These are phyloP conservation scores for Tortrix viridana DNA, from an alignment of 2,888 invertebrate species.

Conservation along the genomic window DNA sequence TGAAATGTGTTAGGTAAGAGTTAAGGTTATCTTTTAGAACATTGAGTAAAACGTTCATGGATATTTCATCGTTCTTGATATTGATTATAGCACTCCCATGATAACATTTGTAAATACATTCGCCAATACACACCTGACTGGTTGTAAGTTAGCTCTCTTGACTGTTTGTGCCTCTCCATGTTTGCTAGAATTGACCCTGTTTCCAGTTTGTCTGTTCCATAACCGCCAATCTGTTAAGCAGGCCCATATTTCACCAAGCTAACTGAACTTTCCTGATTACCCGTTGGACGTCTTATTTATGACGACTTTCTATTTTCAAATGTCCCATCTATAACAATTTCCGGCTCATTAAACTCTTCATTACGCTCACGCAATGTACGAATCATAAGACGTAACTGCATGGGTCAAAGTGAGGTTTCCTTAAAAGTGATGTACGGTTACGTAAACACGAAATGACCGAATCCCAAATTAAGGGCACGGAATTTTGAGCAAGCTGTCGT, in stretches of 20 bases:
- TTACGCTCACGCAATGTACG: conserved; percentile 36
- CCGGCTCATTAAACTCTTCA: conserved; percentile 32
- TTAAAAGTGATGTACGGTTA: conserved; percentile 34
- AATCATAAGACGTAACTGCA: conserved; percentile 31
- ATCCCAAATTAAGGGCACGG: conserved; percentile 11
- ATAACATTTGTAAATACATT: too few species aligned
- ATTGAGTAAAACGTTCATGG: neutral
- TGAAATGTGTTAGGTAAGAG: conserved; percentile 17
- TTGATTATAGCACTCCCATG: too few species aligned
- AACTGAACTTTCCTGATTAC: conserved; percentile 15
- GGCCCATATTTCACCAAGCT: conserved; percentile 1
- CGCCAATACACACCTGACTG: too few species aligned
- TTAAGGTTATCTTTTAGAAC: neutral
- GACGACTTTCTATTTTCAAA: conserved; percentile 36
- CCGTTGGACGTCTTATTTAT: conserved; percentile 28
- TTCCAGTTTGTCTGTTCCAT: too few species aligned
- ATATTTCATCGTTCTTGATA: neutral
- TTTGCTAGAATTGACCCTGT: neutral
- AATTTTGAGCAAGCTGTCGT: conserved; percentile 9
- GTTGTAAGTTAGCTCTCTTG: too few species aligned
- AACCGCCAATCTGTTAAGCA: neutral
- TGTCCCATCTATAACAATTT: conserved; percentile 35
- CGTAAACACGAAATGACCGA: conserved; percentile 11
- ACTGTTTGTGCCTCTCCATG: neutral
- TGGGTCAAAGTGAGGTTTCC: conserved; percentile 34